These are phyloP conservation scores for Proterorhinus semilunaris DNA, from an alignment of 2,113 vertebrate genomes.

Conservation along the genomic window DNA sequence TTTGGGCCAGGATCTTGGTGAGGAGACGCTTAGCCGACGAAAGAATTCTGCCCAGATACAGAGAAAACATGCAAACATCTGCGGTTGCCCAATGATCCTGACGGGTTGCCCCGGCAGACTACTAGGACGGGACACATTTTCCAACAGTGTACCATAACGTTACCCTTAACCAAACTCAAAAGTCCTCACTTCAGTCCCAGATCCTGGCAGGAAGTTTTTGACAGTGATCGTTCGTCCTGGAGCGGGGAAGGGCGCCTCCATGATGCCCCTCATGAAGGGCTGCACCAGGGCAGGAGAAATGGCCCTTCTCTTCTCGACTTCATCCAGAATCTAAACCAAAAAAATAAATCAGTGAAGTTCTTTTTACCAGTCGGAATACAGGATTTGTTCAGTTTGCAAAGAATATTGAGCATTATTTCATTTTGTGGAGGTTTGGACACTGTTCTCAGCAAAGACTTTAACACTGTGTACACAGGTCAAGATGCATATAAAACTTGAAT, in stretches of 20 bases:
- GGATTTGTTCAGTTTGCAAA: too few relatives aligned
- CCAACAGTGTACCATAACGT: not conserved
- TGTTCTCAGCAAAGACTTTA: constrained; percentile 15
- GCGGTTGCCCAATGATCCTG: too few relatives aligned
- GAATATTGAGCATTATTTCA: too few relatives aligned
- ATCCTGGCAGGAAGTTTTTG: constrained; percentile 95
- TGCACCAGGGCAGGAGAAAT: constrained; percentile 96
- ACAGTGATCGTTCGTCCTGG: constrained; percentile 90
- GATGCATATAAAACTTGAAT: constrained; percentile 34
- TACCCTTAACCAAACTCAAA: too few relatives aligned
- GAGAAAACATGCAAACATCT: too few relatives aligned
- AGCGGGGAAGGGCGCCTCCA: constrained; percentile 96
- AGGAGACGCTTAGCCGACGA: too few relatives aligned
- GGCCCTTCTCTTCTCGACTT: constrained; percentile 94
- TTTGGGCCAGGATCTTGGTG: too few relatives aligned
- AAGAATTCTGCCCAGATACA: too few relatives aligned
- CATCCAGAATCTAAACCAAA: constrained; percentile 88
- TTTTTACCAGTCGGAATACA: not conserved
- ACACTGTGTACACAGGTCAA: constrained; percentile 14
- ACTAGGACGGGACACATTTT: not conserved
- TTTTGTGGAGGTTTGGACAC: not conserved
- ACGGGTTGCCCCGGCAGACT: too few relatives aligned
- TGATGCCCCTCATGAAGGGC: constrained; percentile 96
- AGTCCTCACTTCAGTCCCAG: constrained; percentile 88
- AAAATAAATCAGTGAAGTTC: not conserved